A percentile compares a stretch with the other conserved stretches of the same genome.
phyloP scores from a whole-genome alignment of 2,113 vertebrate genomes.

The Callaeas wilsoni region DNA sequence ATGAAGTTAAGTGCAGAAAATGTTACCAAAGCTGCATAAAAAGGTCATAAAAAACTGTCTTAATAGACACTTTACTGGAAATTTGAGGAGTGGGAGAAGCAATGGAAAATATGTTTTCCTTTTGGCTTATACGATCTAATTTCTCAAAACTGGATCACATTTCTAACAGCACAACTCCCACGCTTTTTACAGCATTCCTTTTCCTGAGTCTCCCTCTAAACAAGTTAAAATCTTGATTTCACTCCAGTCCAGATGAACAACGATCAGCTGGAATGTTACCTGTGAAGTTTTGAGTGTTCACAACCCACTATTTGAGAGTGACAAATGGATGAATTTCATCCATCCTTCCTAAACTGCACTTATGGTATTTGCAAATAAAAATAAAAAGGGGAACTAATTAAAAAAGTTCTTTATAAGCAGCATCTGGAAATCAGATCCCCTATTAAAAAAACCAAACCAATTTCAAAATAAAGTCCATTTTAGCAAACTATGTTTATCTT shows the following conservation, averaged over 20 bases:
- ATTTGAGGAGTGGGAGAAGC: background rate
- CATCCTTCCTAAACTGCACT: background rate
- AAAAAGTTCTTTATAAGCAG: background rate
- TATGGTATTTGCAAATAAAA: background rate
- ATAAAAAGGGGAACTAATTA: background rate
- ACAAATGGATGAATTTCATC: background rate
- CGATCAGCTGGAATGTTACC: background rate
- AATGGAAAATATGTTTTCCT: background rate
- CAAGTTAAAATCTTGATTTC: background rate
- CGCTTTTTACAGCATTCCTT: background rate
- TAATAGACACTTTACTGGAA: slow-evolving; percentile 36
- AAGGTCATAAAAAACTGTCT: slow-evolving; percentile 16
- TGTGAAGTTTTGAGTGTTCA: background rate
- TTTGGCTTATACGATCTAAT: background rate
- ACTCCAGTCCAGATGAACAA: background rate
- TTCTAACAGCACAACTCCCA: background rate
- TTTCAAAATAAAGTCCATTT: background rate
- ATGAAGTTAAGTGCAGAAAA: slow-evolving; percentile 34
- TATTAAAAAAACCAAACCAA: background rate
- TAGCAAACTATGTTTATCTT: background rate
- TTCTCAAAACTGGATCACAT: background rate
- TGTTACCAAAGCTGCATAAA: slow-evolving; percentile 15
- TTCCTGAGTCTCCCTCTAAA: background rate
- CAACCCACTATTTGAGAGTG: background rate
- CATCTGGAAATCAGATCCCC: background rate